Percentiles rank a stretch among this genome's conserved stretches.
phyloP scores from a whole-genome alignment of 2,888 invertebrate species.

The Atrina japonica region DNA sequence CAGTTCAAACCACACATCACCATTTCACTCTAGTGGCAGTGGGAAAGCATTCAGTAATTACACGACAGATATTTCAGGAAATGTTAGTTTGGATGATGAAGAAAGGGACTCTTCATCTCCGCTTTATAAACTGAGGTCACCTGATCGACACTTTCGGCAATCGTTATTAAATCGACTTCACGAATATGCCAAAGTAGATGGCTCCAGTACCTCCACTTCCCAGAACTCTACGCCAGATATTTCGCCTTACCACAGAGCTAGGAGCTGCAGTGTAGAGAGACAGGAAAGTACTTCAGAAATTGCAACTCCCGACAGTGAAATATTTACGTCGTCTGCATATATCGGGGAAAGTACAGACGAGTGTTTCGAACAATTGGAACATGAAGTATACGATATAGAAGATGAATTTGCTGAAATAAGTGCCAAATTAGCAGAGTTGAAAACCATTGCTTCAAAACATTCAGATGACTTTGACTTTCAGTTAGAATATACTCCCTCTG shows the following conservation, averaged over 20 bases:
- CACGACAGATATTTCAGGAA: constrained; percentile 34
- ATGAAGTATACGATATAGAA: constrained; percentile 69
- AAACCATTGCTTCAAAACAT: constrained; percentile 41
- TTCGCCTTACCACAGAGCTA: constrained; percentile 40
- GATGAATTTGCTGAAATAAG: constrained; percentile 71
- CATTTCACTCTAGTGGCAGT: constrained; percentile 24
- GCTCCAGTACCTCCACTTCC: constrained; percentile 59
- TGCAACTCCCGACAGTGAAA: constrained; percentile 58
- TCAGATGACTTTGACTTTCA: constrained; percentile 24
- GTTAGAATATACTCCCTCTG: constrained; percentile 32
- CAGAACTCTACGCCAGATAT: constrained; percentile 60
- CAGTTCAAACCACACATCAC: constrained; percentile 22
- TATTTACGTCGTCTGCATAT: constrained; percentile 51
- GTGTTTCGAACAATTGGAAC: constrained; percentile 62
- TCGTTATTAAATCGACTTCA: constrained; percentile 64
- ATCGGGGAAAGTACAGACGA: constrained; percentile 53
- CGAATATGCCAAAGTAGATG: constrained; percentile 49
- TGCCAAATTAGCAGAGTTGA: constrained; percentile 66
- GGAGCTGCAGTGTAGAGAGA: constrained; percentile 58
- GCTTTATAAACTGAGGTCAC: constrained; percentile 50
- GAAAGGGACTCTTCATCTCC: constrained; percentile 36
- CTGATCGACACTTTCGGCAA: constrained; percentile 62
- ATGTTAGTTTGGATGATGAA: constrained; percentile 42
- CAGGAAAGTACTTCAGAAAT: constrained; percentile 57
- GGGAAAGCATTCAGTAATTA: constrained; percentile 23